phyloP scores from a whole-genome alignment of 2,113 vertebrate species.

The Silurus asotus region DNA sequence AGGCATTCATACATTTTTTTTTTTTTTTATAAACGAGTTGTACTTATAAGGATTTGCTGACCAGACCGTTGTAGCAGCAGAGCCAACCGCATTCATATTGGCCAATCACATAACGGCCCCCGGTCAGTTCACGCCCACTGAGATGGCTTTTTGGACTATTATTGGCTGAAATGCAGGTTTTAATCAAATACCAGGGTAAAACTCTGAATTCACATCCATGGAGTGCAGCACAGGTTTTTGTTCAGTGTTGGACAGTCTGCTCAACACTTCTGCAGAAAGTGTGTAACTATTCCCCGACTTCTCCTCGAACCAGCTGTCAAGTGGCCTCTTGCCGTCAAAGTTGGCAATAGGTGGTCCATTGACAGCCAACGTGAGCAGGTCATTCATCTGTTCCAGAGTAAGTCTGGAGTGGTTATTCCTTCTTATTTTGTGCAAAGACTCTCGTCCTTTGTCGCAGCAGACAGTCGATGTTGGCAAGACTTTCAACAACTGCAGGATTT shows the following conservation, averaged over 20 bases:
- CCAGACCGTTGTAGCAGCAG: conserved; percentile 62
- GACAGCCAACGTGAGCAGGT: conserved; percentile 84
- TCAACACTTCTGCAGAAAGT: conserved; percentile 82
- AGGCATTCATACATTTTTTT: conserved; percentile 47
- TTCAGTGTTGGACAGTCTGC: conserved; percentile 81
- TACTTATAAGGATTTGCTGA: conserved; percentile 35
- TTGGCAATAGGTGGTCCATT: conserved; percentile 85
- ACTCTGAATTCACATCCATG: conserved; percentile 82
- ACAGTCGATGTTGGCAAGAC: conserved; percentile 87
- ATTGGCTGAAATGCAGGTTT: conserved; percentile 57
- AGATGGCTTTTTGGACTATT: conserved; percentile 57
- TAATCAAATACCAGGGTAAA: conserved; percentile 82
- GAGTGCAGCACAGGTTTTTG: conserved; percentile 82
- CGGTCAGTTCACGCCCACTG: conserved; percentile 41
- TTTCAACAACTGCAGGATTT: conserved; percentile 84
- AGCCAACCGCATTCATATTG: conserved; percentile 52
- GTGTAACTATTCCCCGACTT: conserved; percentile 88
- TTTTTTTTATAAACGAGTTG: conserved; percentile 36
- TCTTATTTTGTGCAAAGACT: conserved; percentile 81
- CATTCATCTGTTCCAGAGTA: conserved; percentile 88
- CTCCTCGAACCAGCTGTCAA: conserved; percentile 98
- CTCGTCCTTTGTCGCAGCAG: conserved; percentile 90
- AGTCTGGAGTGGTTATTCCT: conserved; percentile 87
- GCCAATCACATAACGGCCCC: conserved; percentile 56
- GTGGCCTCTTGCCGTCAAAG: conserved; percentile 89